Percentiles rank a stretch among this genome's conserved stretches.
Conservation (phyloP, 2,113 vertebrate species). For the Chroicocephalus ridibundus region DNA sequence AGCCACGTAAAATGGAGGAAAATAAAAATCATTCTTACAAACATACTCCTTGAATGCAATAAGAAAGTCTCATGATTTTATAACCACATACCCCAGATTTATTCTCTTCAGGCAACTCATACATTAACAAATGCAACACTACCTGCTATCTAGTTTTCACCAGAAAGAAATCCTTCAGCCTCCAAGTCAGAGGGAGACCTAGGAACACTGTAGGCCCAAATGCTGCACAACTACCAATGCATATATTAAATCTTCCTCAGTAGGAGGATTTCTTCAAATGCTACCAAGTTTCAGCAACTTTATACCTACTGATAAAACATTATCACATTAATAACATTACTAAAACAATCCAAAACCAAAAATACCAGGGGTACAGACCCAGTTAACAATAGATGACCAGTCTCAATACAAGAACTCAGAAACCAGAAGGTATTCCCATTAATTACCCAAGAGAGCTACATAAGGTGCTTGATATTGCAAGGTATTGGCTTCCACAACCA, state of each 20-base stretch:
- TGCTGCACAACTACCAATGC: neutral
- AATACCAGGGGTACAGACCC: neutral
- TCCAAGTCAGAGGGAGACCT: neutral
- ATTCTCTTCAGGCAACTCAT: neutral
- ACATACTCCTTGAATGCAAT: neutral
- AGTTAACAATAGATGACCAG: neutral
- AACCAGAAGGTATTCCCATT: neutral
- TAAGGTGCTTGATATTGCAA: neutral
- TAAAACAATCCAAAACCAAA: neutral
- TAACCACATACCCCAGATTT: neutral
- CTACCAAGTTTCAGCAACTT: neutral
- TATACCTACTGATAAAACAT: neutral
- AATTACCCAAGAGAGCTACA: neutral
- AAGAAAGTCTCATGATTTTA: neutral
- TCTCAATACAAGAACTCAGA: neutral
- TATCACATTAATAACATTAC: neutral
- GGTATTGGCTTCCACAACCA: neutral
- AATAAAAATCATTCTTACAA: neutral
- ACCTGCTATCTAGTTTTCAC: neutral
- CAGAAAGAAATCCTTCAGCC: neutral
- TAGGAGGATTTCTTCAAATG: neutral
- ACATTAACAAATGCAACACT: neutral
- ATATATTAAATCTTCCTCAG: neutral
- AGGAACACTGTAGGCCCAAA: neutral
- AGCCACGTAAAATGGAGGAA: neutral